phyloP scores from a whole-genome alignment of 2,113 vertebrate species.

The Oryzias javanicus region DNA sequence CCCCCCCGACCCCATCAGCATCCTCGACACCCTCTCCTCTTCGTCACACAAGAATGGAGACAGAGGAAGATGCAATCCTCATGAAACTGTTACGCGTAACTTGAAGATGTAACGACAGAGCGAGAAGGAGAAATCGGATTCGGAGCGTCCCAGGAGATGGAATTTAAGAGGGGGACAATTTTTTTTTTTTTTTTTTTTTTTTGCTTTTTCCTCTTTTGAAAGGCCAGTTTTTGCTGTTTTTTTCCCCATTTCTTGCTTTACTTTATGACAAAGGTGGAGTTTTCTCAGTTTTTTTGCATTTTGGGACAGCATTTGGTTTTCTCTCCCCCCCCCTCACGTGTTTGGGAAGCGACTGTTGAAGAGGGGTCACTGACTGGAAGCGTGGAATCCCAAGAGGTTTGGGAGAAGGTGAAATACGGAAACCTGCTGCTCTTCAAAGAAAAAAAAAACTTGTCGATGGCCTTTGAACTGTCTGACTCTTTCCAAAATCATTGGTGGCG shows the following conservation, averaged over 20 bases:
- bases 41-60: slow-evolving; percentile 67
- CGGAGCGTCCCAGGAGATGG: slow-evolving; percentile 37
- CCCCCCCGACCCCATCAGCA: slow-evolving; percentile 22
- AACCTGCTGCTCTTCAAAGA: slow-evolving; percentile 85
- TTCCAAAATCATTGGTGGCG: slow-evolving; percentile 75
- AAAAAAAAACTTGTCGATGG: slow-evolving; percentile 76
- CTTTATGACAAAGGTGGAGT: slow-evolving; percentile 32
- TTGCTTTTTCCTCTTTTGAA: slow-evolving; percentile 27
- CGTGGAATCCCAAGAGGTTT: slow-evolving; percentile 60
- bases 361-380: slow-evolving; percentile 72
- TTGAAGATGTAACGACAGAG: slow-evolving; percentile 75
- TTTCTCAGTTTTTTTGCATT: slow-evolving; percentile 48
- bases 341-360: slow-evolving; percentile 69
- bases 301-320: slow-evolving; percentile 42
- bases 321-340: slow-evolving; percentile 53
- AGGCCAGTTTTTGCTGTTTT: slow-evolving; percentile 71
- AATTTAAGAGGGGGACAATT: slow-evolving; percentile 47
- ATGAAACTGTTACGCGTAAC: slow-evolving; percentile 70
- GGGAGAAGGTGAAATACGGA: slow-evolving; percentile 76
- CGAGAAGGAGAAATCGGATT: slow-evolving; percentile 53
- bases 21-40: slow-evolving; percentile 52
- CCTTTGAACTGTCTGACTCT: slow-evolving; percentile 83
- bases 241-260: slow-evolving; percentile 37
- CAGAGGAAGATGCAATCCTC: slow-evolving; percentile 70
- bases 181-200: too few species aligned